These are phyloP conservation scores for Pterobdella sp. DNA, from an alignment of 2,888 invertebrate genomes.

Conservation along the genomic window DNA sequence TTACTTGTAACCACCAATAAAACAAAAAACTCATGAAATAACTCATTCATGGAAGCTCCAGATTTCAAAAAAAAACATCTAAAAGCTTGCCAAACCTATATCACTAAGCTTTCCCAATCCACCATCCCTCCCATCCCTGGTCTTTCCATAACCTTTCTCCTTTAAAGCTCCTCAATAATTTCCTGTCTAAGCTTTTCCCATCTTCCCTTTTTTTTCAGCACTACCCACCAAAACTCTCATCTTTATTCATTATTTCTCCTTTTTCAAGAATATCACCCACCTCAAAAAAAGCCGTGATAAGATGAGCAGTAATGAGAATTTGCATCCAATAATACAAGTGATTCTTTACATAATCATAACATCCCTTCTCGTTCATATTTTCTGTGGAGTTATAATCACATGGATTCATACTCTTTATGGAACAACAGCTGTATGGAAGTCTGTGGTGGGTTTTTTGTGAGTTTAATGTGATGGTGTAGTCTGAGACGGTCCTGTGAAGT, in stretches of 20 bases:
- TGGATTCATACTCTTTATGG: conserved; percentile 11
- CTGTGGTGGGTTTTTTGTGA: neutral
- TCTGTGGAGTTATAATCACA: neutral
- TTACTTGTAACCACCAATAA: no score
- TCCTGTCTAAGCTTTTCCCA: no score
- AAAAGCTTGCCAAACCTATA: no score
- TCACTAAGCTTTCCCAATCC: no score
- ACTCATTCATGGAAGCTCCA: no score
- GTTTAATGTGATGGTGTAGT: neutral
- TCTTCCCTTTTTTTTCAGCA: no score
- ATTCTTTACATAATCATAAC: neutral
- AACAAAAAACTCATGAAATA: no score
- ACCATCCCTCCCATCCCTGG: no score
- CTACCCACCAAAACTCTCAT: no score
- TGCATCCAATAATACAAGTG: neutral
- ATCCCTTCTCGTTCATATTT: neutral
- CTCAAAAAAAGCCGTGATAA: neutral
- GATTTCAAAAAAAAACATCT: no score
- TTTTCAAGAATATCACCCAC: neutral
- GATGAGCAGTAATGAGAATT: neutral
- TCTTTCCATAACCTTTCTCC: no score
- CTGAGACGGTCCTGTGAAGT: neutral
- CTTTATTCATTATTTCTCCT: neutral
- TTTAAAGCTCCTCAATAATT: no score
- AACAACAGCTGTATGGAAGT: conserved; percentile 21